Evolutionary conservation across 2,113 vertebrate species (phyloP), one percentile per base, ranked within the genome.

Genomic region (Silurus meridionalis): DNA sequence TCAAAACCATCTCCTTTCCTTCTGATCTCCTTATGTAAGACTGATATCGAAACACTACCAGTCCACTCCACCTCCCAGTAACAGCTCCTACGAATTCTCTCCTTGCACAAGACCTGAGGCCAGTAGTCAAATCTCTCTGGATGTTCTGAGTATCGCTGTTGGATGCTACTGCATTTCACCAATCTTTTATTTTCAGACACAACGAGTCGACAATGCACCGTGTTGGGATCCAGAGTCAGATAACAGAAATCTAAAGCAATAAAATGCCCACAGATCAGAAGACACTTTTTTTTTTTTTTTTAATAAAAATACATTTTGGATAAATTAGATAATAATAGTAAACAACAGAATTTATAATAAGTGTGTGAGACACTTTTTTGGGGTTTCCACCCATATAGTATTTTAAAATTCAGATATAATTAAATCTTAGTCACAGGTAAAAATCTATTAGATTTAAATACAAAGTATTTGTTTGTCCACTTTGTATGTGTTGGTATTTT

Each of bases 181-280:
- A 1, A 19, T 75, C 72, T 75, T 48, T 75, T 53, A 4, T n/a
- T n/a, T 50, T 75, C 50, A 53, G 48, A 53, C 4, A 75, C 21
- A 75, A 75, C 1, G 1, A 75, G 72, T 4, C 2, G 0, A 53
- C 0, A 17, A n/a, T 75, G 21, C n/a, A 2, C 11, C 13, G 72
- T 53, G 72, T 75, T 75, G 3, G 71, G 46, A 74, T 74, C 72
- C 46, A 75, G 19, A 50, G 71, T 74, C 19, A 75, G 72, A 75
- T 75, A 14, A 4, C 37, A 37, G 37, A 37, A 37, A 37, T 37
- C 37, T 37, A 37, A 3, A 37, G 2, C 37, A 37, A 37, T 37
- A 37, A 37, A 37, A 37, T 37, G 37, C 37, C 37, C 37, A 37
- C 37, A 37, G 37, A 37, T 37, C 37, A 37, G 37, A 37, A 37